A percentile compares a stretch with the other conserved stretches of the same genome.
Evolutionary conservation across 2,797 vertebrate species (phyloP).

Genomic region (Channallabes apus): DNA sequence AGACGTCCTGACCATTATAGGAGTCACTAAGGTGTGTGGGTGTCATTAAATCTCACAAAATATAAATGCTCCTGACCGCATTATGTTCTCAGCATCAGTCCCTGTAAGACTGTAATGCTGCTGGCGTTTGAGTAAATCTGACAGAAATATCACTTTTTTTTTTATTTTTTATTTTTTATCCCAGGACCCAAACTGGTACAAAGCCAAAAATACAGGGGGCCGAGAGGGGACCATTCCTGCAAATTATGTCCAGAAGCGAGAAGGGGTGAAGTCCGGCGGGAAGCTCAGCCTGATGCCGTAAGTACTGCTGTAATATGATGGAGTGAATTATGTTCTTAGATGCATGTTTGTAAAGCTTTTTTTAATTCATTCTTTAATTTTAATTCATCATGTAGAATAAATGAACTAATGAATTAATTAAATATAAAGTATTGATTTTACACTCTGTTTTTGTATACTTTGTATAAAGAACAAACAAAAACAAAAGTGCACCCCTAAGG

Average conservation of each 20-base stretch:
- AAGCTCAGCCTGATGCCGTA: conserved; percentile 99
- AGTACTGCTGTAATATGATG: conserved; percentile 66
- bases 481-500: background rate
- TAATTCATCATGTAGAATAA: background rate
- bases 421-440: background rate
- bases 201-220: conserved; percentile 90
- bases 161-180: background rate
- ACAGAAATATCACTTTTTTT: background rate
- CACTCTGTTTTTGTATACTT: background rate
- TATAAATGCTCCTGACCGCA: background rate
- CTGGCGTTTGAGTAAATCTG: background rate
- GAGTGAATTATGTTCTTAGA: background rate
- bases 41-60: background rate
- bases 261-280: conserved; percentile 88
- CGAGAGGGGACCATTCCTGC: conserved; percentile 92
- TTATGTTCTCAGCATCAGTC: background rate
- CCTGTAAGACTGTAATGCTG: background rate
- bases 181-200: conserved; percentile 98
- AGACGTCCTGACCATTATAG: conserved; percentile 90
- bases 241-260: conserved; percentile 95
- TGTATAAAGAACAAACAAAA: background rate
- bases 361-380: background rate
- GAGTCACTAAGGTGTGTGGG: conserved; percentile 94
- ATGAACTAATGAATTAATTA: background rate
- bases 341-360: background rate